Percentiles rank a stretch among this genome's conserved stretches.
Evolutionary conservation across 2,797 vertebrate species (phyloP).

Genomic region (Melanogrammus aeglefinus): DNA sequence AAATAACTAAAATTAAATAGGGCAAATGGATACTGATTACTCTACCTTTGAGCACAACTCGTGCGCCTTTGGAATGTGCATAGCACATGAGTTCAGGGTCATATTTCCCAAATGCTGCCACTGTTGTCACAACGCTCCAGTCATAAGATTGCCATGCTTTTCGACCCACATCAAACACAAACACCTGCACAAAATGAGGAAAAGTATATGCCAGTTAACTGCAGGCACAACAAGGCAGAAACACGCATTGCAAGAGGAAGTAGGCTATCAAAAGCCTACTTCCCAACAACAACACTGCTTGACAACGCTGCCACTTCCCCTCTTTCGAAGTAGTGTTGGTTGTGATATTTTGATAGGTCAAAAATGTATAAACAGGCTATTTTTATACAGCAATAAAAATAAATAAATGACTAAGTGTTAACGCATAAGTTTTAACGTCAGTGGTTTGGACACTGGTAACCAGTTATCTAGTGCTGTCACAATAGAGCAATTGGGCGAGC

Average conservation of each 20-base stretch:
- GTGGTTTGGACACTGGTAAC: no score
- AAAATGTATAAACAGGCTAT: neutral
- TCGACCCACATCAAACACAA: constrained; percentile 87
- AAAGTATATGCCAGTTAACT: neutral
- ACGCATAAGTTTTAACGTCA: no score
- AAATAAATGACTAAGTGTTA: no score
- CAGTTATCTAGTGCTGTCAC: no score
- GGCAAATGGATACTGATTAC: neutral
- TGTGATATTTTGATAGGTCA: neutral
- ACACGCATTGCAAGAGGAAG: neutral
- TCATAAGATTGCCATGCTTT: constrained; percentile 87
- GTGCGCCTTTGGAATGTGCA: constrained; percentile 85
- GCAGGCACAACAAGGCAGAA: neutral
- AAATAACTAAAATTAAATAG: neutral
- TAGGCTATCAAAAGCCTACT: neutral
- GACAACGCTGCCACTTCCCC: neutral
- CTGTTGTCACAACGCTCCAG: constrained; percentile 89
- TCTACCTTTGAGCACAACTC: constrained; percentile 88
- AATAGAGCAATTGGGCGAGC: no score
- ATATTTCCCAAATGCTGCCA: constrained; percentile 85
- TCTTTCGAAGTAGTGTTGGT: neutral
- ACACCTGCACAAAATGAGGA: constrained; percentile 72
- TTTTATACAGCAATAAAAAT: neutral
- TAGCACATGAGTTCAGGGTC: constrained; percentile 89
- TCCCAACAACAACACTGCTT: neutral